Evolutionary conservation across 37 sponge, comb jelly and placozoan species (phyloP).

Genomic region (Tethya wilhelma): DNA sequence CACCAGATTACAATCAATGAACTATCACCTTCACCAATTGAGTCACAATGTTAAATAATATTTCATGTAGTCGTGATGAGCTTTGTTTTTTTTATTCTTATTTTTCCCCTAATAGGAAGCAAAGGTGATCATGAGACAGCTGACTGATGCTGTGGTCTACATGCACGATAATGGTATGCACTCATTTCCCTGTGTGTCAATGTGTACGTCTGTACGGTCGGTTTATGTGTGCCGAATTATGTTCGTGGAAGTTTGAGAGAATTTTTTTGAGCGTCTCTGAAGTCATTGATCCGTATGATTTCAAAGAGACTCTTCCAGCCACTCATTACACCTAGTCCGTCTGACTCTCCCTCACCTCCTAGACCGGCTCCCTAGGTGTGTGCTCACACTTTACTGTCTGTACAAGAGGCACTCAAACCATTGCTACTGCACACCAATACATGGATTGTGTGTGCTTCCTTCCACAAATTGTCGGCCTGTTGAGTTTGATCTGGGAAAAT

Average conservation of each 20-base stretch:
- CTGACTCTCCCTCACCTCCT: too few species aligned
- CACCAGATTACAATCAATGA: background rate
- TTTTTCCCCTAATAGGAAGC: conserved; percentile 50
- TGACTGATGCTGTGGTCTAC: conserved; percentile 87
- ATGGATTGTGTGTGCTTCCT: background rate
- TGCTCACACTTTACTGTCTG: too few species aligned
- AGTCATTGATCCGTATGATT: too few species aligned
- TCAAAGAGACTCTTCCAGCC: too few species aligned
- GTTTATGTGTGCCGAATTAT: background rate
- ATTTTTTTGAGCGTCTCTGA: too few species aligned
- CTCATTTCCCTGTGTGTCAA: background rate
- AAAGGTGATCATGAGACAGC: conserved; percentile 58
- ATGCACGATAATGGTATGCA: conserved; percentile 83
- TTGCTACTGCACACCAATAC: too few species aligned
- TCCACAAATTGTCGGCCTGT: too few species aligned
- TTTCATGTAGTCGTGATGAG: background rate
- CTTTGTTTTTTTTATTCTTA: background rate
- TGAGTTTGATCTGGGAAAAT: too few species aligned
- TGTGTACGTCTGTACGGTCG: background rate
- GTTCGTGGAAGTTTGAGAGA: background rate
- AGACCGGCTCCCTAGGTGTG: too few species aligned
- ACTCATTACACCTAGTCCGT: too few species aligned
- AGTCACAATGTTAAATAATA: background rate
- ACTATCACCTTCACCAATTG: background rate
- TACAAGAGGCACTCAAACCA: too few species aligned